Conservation (phyloP, 2,888 invertebrate genomes). For the Limnephilus lunatus region DNA sequence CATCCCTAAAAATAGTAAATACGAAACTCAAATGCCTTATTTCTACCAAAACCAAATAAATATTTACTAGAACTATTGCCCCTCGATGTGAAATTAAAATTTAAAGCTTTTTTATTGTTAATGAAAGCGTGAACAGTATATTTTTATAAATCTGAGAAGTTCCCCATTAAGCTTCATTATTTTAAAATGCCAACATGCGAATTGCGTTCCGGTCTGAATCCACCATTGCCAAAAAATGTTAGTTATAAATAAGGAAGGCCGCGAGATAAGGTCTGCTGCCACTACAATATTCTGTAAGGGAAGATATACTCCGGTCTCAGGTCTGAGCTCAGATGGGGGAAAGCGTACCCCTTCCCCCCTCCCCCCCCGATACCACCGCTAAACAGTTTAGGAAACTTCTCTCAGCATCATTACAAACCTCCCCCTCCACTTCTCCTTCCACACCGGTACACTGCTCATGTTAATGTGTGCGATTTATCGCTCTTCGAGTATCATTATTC, state of each 20-base stretch:
- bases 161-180: not conserved
- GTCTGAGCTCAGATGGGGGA: not conserved
- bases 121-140: not conserved
- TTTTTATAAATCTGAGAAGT: not conserved
- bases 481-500: slow-evolving; percentile 3
- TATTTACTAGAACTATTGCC: too few species aligned
- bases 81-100: too few species aligned
- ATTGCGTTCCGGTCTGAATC: not conserved
- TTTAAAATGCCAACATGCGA: not conserved
- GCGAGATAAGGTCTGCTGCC: not conserved
- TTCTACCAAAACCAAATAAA: too few species aligned
- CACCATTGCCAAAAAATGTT: not conserved
- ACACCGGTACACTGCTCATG: not conserved
- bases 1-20: too few species aligned
- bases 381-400: not conserved
- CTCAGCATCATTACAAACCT: not conserved
- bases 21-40: too few species aligned
- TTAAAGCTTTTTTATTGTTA: too few species aligned
- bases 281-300: not conserved
- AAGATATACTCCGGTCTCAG: not conserved
- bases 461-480: slow-evolving; percentile 14
- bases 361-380: not conserved
- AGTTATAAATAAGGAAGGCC: not conserved
- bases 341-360: not conserved
- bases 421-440: not conserved